These are phyloP conservation scores for Poecilobothrus nobilitatus DNA, from an alignment of 2,888 invertebrate species.

Conservation along the genomic window DNA sequence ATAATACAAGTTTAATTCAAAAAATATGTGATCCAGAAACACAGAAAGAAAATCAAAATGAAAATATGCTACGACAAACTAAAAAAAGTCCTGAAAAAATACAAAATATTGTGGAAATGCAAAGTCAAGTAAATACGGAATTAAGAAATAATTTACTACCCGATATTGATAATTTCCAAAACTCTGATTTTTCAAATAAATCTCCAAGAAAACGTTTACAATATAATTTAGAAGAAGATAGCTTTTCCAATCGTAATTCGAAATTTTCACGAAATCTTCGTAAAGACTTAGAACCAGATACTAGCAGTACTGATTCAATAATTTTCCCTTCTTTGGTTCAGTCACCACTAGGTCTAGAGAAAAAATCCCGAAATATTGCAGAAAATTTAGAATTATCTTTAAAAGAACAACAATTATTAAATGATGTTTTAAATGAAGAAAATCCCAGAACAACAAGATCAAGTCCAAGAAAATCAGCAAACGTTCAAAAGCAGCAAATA, in stretches of 20 bases:
- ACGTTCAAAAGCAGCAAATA: neutral
- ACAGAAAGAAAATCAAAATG: no score
- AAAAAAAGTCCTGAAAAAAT: no score
- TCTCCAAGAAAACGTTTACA: neutral
- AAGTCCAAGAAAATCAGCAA: neutral
- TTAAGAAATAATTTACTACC: neutral
- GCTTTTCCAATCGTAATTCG: neutral
- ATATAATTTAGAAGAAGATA: neutral
- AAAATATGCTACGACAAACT: no score
- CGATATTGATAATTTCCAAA: neutral
- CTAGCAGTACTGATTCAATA: neutral
- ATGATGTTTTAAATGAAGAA: neutral
- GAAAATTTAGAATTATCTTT: neutral
- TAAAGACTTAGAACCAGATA: neutral
- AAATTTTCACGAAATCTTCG: neutral
- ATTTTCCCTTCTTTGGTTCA: neutral
- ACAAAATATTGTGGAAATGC: neutral
- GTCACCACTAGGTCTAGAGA: neutral
- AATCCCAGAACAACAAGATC: neutral
- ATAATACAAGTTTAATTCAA: no score
- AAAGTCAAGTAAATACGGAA: neutral
- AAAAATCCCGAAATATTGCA: neutral
- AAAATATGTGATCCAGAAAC: no score
- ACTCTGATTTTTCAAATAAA: neutral
- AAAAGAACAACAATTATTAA: neutral